These are phyloP conservation scores for Stegodyphus dumicola DNA, from an alignment of 1,140 invertebrate species.

Conservation along the genomic window DNA sequence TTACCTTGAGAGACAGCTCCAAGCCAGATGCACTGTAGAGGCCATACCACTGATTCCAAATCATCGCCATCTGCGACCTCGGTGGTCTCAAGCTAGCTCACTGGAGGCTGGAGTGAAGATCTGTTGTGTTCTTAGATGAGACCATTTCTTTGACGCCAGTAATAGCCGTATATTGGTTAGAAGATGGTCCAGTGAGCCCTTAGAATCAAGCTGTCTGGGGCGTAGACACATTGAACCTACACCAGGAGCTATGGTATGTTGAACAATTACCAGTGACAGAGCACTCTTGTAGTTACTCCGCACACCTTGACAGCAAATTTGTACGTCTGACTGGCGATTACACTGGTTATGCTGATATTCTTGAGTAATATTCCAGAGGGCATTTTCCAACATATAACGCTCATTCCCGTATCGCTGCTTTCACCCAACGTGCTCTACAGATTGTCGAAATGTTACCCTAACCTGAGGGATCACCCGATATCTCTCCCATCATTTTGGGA, in stretches of 20 bases:
- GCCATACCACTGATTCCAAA: background rate
- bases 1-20: background rate
- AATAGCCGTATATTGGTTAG: background rate
- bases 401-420: too few relatives aligned
- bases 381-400: background rate
- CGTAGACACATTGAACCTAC: too few relatives aligned
- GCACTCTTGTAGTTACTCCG: too few relatives aligned
- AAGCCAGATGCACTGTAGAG: background rate
- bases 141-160: background rate
- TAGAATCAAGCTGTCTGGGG: background rate
- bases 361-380: background rate
- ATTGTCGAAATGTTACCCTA: background rate
- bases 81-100: background rate
- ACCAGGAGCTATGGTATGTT: background rate
- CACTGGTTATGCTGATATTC: background rate
- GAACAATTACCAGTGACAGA: background rate
- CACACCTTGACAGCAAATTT: background rate
- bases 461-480: background rate
- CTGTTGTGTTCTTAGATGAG: background rate
- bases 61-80: background rate
- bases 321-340: background rate
- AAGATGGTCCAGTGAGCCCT: background rate
- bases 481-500: background rate
- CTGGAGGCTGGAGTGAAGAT: background rate
- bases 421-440: background rate